These are phyloP conservation scores for Canis aureus DNA, from an alignment of 2,113 vertebrate species.

Conservation along the genomic window DNA sequence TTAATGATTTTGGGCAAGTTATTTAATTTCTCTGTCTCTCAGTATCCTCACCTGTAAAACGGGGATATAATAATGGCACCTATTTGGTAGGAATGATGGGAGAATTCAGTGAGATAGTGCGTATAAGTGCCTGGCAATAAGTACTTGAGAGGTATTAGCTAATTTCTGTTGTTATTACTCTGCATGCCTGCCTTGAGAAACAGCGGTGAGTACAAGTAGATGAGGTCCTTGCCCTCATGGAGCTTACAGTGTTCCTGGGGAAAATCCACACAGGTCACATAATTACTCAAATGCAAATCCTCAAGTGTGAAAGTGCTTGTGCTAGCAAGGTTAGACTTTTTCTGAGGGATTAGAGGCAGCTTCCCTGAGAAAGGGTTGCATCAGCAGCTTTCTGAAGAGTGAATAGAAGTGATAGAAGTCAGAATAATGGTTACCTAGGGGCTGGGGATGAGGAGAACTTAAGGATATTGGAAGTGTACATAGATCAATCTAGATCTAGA, in stretches of 20 bases:
- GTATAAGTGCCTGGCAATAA: background rate
- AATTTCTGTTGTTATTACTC: background rate
- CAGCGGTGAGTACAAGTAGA: background rate
- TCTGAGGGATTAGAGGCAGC: background rate
- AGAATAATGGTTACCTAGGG: background rate
- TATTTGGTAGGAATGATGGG: background rate
- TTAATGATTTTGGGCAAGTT: background rate
- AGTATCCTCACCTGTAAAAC: background rate
- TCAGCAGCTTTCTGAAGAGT: background rate
- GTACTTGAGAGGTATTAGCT: background rate
- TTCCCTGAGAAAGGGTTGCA: background rate
- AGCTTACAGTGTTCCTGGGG: background rate
- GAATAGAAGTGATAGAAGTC: background rate
- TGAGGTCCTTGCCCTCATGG: background rate
- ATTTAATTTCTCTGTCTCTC: background rate
- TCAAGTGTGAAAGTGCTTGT: background rate
- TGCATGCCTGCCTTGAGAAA: background rate
- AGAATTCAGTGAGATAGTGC: background rate
- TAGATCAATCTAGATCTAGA: background rate
- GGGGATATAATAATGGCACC: background rate
- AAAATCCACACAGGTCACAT: fast-evolving
- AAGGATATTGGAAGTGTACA: background rate
- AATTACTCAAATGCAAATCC: background rate
- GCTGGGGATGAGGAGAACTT: background rate
- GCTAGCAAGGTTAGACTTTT: background rate